phyloP scores from a whole-genome alignment of 2,113 vertebrate species.

The Plecotus auritus region DNA sequence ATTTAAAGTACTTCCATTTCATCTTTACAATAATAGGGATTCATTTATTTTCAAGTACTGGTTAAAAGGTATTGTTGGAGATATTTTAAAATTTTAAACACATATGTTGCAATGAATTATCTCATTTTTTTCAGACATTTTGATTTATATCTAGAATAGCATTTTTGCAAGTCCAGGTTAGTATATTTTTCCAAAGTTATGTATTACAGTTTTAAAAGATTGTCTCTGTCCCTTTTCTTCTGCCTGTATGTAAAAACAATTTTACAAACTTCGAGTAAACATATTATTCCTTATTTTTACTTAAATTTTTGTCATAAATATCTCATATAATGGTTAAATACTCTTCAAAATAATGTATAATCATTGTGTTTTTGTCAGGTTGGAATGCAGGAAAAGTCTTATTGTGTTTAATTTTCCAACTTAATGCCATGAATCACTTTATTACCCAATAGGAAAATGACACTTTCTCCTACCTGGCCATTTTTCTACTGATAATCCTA shows the following conservation, averaged over 20 bases:
- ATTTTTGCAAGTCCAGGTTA: not conserved
- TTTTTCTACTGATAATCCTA: not conserved
- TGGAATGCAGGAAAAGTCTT: not conserved
- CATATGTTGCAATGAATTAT: not conserved
- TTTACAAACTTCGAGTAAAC: not conserved
- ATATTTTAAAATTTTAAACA: constrained; percentile 50
- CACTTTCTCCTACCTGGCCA: not conserved
- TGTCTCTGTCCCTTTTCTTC: not conserved
- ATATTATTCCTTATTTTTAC: not conserved
- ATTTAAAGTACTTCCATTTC: constrained; percentile 41
- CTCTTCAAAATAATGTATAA: not conserved
- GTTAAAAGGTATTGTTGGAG: not conserved
- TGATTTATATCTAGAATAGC: not conserved
- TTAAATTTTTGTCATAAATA: not conserved
- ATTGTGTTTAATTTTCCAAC: not conserved
- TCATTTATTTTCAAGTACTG: constrained; percentile 32
- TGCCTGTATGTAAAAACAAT: not conserved
- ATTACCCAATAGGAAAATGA: not conserved
- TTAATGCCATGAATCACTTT: not conserved
- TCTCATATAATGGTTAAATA: not conserved
- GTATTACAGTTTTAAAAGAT: not conserved
- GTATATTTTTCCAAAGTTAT: not conserved
- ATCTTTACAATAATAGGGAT: constrained; percentile 15
- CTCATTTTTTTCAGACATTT: not conserved
- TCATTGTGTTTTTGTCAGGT: not conserved